Base-by-base conservation (phyloP, 2,113 vertebrate species). In the Gadus chalcogrammus region DNA sequence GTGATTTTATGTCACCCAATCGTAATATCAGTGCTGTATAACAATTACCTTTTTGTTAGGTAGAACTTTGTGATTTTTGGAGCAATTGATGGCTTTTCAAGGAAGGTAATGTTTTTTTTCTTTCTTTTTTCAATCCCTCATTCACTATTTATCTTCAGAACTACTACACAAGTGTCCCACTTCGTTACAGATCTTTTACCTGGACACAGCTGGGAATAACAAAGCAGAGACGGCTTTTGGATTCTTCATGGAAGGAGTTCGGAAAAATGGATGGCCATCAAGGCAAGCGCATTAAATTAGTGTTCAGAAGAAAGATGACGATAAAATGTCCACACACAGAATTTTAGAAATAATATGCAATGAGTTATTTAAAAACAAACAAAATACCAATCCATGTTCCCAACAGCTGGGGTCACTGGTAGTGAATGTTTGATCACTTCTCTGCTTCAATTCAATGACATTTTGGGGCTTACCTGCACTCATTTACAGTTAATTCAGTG, bases 31-130 rank as follows among this genome's bases (percentile, higher is more conserved):
- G 48, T 66, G 42, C 48, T 67, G 13, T 67, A 3, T 56, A 55
- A 55, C 52, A 3, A 67, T 66, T 66, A 38, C 11, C 3, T 38
- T 65, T 64, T 20, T 65, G 31, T 65, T 42, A 75, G 73, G 67
- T 75, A 70, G 67, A 69, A 75, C 73, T 69, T 70, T 59, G 60
- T 65, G 15, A 60, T 75, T 59, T 75, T 75, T 59, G 61, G 61
- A 17, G 61, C 24, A 56, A 69, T 65, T 31, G 67, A 74, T 69
- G 61, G 67, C 3, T 69, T 66, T 38, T 75, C 74, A 31, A 59
- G 58, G 60, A 75, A 75, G 68, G 64, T 66, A 61, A n/a, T 6
- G 1, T 65, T 18, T 17, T 59, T 69, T 27, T 28, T 61, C n/a
- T n/a, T n/a, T n/a, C n/a, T n/a, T 42, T 69, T 20, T 61, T 69